Evolutionary conservation across 2,888 invertebrate species (phyloP), one percentile per base, ranked within the genome.

Genomic region (Leucozona laternaria): DNA sequence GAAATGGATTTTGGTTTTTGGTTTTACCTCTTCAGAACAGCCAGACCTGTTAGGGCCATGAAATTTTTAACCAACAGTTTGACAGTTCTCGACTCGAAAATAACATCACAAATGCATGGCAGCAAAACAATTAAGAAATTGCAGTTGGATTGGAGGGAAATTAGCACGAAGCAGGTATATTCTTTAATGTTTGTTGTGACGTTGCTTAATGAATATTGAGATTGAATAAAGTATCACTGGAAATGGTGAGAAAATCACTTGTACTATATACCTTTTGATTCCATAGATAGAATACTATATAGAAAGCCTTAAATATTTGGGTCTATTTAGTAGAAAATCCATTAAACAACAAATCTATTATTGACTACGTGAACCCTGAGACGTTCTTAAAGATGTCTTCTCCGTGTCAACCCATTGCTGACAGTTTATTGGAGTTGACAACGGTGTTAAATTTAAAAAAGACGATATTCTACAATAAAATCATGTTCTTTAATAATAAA

Each of bases 361-460:
- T 75, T 79, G 86, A 86, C n/a, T 68, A 50, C 45, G 60, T 75
- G 73, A 79, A 82, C 58, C 68, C 20, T 22, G 62, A 81, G 37
- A 68, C 70, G 60, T 31, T 31, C 31, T 6, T 31, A 7, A 55
- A 78, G 31, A 70, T 82, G 77, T 60, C 48, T 79, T 60, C 64
- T 8, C 64, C 1, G 45, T 85, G 86, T 86, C 86, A 82, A 79
- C 57, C 71, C 28, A 66, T 40, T 55, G 68, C 50, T 86, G 86
- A 79, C 86, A 86, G 82, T 86, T 86, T 71, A 79, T 86, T 79
- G 15, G 78, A 86, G 62, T 79, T 86, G 86, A 86, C 86, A 82
- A 79, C 78, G 86, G 86, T 86, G 82, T 86, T 79, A 78, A 79
- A 71, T 75, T 75, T 71, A 70, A 45, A 86, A 78, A 77, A 73